Percentiles rank a stretch among this genome's conserved stretches.
These are phyloP conservation scores for Panagrolaimus sp. DNA, from an alignment of 1,140 invertebrate species.

Conservation along the genomic window DNA sequence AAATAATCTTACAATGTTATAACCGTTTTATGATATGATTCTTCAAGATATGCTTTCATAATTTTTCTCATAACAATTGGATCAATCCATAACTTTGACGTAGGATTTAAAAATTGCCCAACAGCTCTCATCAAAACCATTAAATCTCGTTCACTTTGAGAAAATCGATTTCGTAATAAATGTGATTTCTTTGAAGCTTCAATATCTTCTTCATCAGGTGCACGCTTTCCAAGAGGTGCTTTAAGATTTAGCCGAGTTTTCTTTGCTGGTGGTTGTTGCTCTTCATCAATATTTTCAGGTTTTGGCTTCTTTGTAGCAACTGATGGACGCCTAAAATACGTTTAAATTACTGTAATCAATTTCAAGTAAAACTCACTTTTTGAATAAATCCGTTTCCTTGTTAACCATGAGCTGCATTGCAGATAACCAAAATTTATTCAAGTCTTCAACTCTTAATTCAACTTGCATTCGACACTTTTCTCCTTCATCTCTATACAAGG, in stretches of 20 bases:
- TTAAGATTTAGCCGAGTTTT: background rate
- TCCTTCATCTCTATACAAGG: background rate
- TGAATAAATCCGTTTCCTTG: background rate
- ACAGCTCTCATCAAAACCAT: slow-evolving; percentile 44
- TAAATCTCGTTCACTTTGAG: slow-evolving; percentile 32
- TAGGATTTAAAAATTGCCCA: slow-evolving; percentile 41
- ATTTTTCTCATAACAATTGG: slow-evolving; percentile 39
- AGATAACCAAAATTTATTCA: slow-evolving; percentile 6
- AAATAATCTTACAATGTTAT: too few relatives aligned
- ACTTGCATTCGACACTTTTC: background rate
- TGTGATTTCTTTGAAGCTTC: slow-evolving; percentile 23
- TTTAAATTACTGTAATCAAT: too few relatives aligned
- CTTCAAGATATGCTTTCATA: slow-evolving; percentile 44
- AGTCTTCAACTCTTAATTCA: background rate
- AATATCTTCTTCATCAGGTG: slow-evolving; percentile 35
- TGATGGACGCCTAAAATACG: too few relatives aligned
- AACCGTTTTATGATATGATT: slow-evolving; percentile 10
- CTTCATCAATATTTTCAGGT: background rate
- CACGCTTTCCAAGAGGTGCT: slow-evolving; percentile 15
- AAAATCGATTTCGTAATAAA: slow-evolving; percentile 33
- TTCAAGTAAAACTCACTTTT: background rate
- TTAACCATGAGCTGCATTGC: background rate
- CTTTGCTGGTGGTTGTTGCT: background rate
- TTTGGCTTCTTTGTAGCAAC: too few relatives aligned
- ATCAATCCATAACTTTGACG: slow-evolving; percentile 44